Conservation (phyloP, 2,888 invertebrate genomes). For the Molorchus minor region DNA sequence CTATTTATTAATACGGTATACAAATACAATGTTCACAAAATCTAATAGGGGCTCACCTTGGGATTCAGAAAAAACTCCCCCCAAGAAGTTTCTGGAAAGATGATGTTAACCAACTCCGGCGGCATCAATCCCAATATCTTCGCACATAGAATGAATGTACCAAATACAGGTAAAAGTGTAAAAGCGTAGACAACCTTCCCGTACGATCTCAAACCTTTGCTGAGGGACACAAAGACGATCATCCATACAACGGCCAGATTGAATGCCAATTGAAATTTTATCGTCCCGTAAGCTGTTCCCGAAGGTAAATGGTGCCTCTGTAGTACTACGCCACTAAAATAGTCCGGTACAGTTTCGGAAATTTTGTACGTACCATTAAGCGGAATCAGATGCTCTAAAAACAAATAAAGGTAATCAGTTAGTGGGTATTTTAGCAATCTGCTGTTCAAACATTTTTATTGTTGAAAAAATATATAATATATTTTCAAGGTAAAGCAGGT, state of each 20-base stretch:
- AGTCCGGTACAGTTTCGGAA: conserved; percentile 83
- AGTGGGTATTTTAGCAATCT: too few species aligned
- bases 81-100: conserved; percentile 84
- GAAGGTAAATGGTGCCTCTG: conserved; percentile 67
- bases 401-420: conserved; percentile 7
- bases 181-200: conserved; percentile 86
- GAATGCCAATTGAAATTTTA: conserved; percentile 89
- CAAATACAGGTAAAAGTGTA: conserved; percentile 80
- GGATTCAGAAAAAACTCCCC: conserved; percentile 85
- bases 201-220: conserved; percentile 86
- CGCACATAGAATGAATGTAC: conserved; percentile 76
- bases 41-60: conserved; percentile 67
- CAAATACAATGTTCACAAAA: background rate
- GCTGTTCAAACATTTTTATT: too few species aligned
- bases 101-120: conserved; percentile 71
- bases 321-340: conserved; percentile 85
- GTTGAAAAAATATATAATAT: too few species aligned
- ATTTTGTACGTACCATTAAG: conserved; percentile 66
- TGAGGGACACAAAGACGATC: conserved; percentile 85
- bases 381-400: conserved; percentile 50
- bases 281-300: conserved; percentile 66
- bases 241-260: conserved; percentile 91
- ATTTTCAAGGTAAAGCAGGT: too few species aligned
- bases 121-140: conserved; percentile 80
- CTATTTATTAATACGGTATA: too few species aligned